Evolutionary conservation across 2,888 invertebrate genomes (phyloP).

Genomic region (Melipona beecheii): DNA sequence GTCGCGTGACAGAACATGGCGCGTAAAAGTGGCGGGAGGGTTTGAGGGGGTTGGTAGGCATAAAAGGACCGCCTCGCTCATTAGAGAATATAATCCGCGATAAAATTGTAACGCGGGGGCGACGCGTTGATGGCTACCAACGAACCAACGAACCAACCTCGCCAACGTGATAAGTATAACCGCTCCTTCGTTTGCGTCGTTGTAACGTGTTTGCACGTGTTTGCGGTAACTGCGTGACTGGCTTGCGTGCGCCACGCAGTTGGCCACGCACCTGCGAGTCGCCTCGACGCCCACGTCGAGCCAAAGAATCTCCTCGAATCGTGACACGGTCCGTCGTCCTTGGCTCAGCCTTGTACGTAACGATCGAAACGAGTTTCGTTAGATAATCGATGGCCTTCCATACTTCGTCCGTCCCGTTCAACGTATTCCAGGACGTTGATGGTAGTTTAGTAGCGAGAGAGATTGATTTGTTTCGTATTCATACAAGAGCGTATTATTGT

Average conservation of each 20-base stretch:
- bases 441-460: not conserved
- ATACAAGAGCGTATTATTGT: too few relatives aligned
- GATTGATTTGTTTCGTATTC: not conserved
- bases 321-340: not conserved
- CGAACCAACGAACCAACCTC: not conserved
- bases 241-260: conserved; percentile 15
- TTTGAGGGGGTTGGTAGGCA: not conserved
- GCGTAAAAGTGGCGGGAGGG: conserved; percentile 29
- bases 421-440: not conserved
- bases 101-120: conserved; percentile 40
- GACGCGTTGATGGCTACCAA: conserved; percentile 7
- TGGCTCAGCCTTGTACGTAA: not conserved
- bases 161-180: conserved; percentile 30
- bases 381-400: not conserved
- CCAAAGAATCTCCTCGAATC: conserved; percentile 19
- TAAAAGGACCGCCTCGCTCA: conserved; percentile 45
- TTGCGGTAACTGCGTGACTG: conserved; percentile 42
- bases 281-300: conserved; percentile 28
- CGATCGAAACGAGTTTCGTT: not conserved
- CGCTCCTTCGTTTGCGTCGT: not conserved
- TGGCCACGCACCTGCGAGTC: conserved; percentile 42
- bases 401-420: not conserved
- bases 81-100: conserved; percentile 58
- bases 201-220: not conserved
- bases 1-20: conserved; percentile 46